Conservation (phyloP, 2,113 vertebrate species). For the Scomber scombrus region DNA sequence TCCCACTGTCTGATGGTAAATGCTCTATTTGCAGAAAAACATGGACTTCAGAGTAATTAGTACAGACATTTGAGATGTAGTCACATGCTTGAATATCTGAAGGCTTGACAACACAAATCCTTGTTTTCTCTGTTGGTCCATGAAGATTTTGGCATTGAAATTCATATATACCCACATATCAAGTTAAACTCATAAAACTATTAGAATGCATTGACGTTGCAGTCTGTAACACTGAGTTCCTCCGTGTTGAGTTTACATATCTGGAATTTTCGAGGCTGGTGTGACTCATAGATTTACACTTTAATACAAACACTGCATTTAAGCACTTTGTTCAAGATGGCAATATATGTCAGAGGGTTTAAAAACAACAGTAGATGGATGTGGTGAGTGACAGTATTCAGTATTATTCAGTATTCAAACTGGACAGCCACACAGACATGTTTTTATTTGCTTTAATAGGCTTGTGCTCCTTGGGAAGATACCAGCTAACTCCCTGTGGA, state of each 20-base stretch:
- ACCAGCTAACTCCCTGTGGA: neutral
- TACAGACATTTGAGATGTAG: neutral
- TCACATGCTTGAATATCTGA: conserved; percentile 9
- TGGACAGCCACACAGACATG: neutral
- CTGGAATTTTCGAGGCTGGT: neutral
- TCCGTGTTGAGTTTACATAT: conserved; percentile 31
- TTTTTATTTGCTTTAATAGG: neutral
- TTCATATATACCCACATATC: neutral
- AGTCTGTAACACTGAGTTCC: neutral
- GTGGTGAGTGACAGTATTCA: neutral
- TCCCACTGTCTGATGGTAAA: neutral
- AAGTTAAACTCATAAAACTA: neutral
- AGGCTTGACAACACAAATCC: neutral
- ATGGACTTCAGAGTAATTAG: neutral
- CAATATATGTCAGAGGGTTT: neutral
- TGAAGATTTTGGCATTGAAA: neutral
- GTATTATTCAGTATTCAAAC: too few species aligned
- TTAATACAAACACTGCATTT: neutral
- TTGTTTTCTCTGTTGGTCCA: neutral
- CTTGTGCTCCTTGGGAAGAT: neutral
- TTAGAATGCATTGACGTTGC: neutral
- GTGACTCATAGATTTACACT: neutral
- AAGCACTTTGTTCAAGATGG: neutral
- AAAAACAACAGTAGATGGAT: conserved; percentile 5
- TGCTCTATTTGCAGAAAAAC: neutral